Base-by-base conservation (phyloP, 1,140 invertebrate genomes). In the Augochlora pura region DNA sequence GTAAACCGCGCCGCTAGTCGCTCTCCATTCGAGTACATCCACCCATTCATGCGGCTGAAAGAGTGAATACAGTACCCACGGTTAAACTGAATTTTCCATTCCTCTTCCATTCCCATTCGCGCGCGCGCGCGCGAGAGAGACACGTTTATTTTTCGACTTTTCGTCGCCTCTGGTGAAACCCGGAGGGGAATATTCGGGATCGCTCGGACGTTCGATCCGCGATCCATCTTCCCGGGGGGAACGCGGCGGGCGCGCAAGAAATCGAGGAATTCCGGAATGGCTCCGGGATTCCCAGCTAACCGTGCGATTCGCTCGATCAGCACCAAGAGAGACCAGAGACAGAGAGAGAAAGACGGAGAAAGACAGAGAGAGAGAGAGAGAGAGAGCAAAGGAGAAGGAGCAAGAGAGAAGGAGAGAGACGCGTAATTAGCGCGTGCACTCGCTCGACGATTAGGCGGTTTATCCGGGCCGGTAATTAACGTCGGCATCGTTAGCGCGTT, bases 401-500 rank as follows among this genome's bases (percentile, higher is more conserved):
- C 10, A 46, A 46, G 42, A 12, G 9, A 12, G 42, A 46, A 2
- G 14, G 71, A 38, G 60, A 25, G 42, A 52, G 21, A 54, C 71
- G 66, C 69, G 68, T 87, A 87, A 87, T 87, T 86, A 84, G 84
- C 67, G 81, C 67, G 78, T 75, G 67, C 84, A 81, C 81, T 76
- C 67, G 81, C 66, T 63, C 75, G 72, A 57, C 78, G 85, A 87
- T 87, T 87, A 87, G 78, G 70, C 81, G 68, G 75, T 81, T 79
- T 86, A 78, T 84, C 77, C 75, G 66, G 59, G 46, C 46, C 32
- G 85, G 72, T 87, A 86, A 86, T 86, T 86, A 86, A 87, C 78
- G 78, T 71, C 72, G 75, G 75, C 82, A 82, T 87, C 82, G 85
- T 87, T 87, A 87, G 85, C 75, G 84, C 79, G 81, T 86, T 86